A percentile compares a stretch with the other conserved stretches of the same genome.
phyloP scores from a whole-genome alignment of 2,797 vertebrate genomes.

The Eulemur mongoz region DNA sequence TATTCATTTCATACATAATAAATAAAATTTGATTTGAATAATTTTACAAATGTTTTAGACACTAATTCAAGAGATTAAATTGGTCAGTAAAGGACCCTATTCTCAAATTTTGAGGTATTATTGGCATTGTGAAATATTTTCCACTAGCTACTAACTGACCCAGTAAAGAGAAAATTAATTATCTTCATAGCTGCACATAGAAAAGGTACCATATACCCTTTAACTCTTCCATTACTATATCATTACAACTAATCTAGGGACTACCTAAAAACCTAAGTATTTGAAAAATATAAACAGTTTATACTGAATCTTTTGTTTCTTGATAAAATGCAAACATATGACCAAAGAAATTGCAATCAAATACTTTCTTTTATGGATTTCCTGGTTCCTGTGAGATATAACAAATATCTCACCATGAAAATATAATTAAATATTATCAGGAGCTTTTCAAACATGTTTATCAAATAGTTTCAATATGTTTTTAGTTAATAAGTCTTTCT shows the following conservation, averaged over 20 bases:
- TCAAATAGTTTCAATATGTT: not conserved
- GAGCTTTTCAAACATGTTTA: not conserved
- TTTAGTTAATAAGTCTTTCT: not conserved
- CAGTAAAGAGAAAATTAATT: not conserved
- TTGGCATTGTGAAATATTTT: not conserved
- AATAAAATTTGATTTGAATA: not conserved
- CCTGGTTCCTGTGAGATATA: not conserved
- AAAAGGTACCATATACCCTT: not conserved
- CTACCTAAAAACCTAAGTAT: not conserved
- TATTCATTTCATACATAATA: not conserved
- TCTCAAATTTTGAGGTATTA: not conserved
- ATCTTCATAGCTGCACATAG: not conserved
- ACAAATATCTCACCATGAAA: not conserved
- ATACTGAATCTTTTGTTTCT: not conserved
- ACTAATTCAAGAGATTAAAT: not conserved
- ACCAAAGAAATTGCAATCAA: not conserved
- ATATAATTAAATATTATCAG: not conserved
- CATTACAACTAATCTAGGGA: not conserved
- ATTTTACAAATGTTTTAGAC: conserved; percentile 25
- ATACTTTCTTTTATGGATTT: not conserved
- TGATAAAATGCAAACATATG: not conserved
- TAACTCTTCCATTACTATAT: not conserved
- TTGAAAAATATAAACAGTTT: not conserved
- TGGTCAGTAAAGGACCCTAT: not conserved
- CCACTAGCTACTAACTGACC: not conserved